Conservation (phyloP, 2,797 vertebrate genomes). For the Alauda arvensis region DNA sequence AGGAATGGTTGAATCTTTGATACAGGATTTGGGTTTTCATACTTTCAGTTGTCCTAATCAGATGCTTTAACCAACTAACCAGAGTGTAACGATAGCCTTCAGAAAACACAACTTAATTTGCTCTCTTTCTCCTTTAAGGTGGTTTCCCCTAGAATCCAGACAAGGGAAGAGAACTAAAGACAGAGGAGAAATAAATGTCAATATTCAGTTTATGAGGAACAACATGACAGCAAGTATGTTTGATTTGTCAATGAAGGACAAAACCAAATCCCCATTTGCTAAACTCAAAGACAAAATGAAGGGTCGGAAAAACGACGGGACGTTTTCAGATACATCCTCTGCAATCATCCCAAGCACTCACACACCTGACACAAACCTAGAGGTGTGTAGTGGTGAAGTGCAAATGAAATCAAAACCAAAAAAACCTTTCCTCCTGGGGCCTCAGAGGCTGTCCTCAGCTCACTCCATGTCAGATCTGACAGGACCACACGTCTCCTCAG, state of each 20-base stretch:
- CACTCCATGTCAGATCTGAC: slow-evolving; percentile 98
- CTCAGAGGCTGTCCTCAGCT: slow-evolving; percentile 92
- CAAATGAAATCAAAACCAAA: slow-evolving; percentile 85
- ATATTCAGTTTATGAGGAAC: slow-evolving; percentile 96
- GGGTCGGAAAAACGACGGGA: slow-evolving; percentile 85
- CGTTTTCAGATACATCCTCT: slow-evolving; percentile 87
- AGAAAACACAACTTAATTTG: background rate
- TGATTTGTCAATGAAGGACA: slow-evolving; percentile 96
- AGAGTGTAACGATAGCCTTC: background rate
- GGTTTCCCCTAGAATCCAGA: slow-evolving; percentile 93
- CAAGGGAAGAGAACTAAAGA: slow-evolving; percentile 92
- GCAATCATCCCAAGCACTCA: slow-evolving; percentile 91
- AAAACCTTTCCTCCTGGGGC: slow-evolving; percentile 87
- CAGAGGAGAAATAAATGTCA: slow-evolving; percentile 92
- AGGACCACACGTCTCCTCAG: slow-evolving; percentile 75
- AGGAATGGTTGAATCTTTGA: background rate
- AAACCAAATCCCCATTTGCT: slow-evolving; percentile 95
- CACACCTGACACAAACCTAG: slow-evolving; percentile 66
- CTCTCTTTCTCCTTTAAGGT: slow-evolving; percentile 76
- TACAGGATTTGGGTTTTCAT: background rate
- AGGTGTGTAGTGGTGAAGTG: slow-evolving; percentile 51
- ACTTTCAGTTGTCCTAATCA: background rate
- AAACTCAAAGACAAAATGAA: slow-evolving; percentile 97
- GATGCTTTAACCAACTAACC: background rate
- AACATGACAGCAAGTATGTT: slow-evolving; percentile 99